Evolutionary conservation across 2,113 vertebrate genomes (phyloP).

Genomic region (Leuciscus idus): DNA sequence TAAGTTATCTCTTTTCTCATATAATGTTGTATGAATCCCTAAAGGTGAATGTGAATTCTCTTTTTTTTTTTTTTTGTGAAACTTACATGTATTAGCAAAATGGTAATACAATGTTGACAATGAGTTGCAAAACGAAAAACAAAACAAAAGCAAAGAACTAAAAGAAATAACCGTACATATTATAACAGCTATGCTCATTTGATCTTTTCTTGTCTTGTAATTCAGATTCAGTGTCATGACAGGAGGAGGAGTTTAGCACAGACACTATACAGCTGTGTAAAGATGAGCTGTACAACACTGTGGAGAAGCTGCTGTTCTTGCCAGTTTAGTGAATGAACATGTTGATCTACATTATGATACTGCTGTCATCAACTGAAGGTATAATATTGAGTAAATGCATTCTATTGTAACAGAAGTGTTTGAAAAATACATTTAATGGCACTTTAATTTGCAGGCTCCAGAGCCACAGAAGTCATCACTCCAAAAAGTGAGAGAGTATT

Average conservation of each 20-base stretch:
- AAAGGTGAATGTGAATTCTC: too few species aligned
- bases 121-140: too few species aligned
- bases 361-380: slow-evolving; percentile 11
- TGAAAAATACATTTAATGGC: background rate
- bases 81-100: too few species aligned
- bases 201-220: background rate
- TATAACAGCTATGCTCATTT: background rate
- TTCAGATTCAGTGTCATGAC: background rate
- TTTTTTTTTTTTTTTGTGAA: too few species aligned
- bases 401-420: background rate
- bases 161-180: background rate
- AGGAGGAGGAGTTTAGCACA: background rate
- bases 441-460: background rate
- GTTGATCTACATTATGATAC: background rate
- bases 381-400: background rate
- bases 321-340: background rate
- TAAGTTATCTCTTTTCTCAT: too few species aligned
- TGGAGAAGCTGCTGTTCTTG: background rate
- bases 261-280: background rate
- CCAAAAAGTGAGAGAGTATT: background rate
- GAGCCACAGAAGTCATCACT: background rate
- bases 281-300: background rate
- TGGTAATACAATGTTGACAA: too few species aligned
- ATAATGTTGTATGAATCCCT: too few species aligned
- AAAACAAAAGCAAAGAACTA: background rate